Evolutionary conservation across 2,113 vertebrate species (phyloP).

Genomic region (Lophochroa leadbeateri): DNA sequence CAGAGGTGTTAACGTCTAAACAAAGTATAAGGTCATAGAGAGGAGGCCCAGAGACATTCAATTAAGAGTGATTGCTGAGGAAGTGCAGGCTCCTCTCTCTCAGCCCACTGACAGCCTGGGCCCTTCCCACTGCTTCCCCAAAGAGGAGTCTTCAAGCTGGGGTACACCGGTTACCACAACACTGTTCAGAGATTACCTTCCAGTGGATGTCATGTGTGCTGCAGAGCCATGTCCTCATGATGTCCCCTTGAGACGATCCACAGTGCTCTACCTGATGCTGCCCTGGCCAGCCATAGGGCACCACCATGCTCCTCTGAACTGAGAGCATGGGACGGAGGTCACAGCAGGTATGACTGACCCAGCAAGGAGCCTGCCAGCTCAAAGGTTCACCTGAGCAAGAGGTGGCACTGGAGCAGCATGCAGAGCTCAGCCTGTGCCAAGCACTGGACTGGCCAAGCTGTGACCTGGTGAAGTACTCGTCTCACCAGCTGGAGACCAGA

Average conservation of each 20-base stretch:
- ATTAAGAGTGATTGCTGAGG: not conserved
- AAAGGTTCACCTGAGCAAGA: too few species aligned
- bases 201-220: accelerated
- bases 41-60: not conserved
- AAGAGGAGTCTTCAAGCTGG: accelerated
- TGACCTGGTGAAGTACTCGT: not conserved
- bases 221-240: accelerated
- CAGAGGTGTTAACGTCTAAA: slow-evolving; percentile 39
- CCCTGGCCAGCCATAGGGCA: accelerated
- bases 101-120: not conserved
- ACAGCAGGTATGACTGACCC: accelerated
- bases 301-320: not conserved
- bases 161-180: accelerated
- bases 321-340: not conserved
- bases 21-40: not conserved
- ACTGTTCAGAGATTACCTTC: not conserved
- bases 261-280: not conserved
- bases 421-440: accelerated
- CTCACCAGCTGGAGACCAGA: not conserved
- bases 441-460: not conserved
- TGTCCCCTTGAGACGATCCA: accelerated
- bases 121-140: not conserved
- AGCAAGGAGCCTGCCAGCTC: not conserved
- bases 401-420: not conserved
- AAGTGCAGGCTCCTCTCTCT: not conserved